Percentiles rank a stretch among this genome's conserved stretches.
phyloP scores from a whole-genome alignment of 2,888 invertebrate genomes.

The Cyrtodaria siliqua region DNA sequence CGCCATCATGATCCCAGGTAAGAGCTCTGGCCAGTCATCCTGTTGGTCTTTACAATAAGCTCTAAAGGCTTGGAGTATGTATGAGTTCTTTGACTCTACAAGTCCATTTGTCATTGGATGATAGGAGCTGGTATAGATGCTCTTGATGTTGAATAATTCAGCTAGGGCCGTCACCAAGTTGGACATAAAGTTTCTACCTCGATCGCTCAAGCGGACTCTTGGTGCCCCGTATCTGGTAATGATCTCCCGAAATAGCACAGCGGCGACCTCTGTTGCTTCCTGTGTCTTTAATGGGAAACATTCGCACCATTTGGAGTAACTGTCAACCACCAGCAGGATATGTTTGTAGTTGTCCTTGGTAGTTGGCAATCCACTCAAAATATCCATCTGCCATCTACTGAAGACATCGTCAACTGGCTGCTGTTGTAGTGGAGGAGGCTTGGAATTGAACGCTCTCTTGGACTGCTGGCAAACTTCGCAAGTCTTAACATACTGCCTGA shows the following conservation, averaged over 20 bases:
- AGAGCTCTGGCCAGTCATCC: slow-evolving; percentile 40
- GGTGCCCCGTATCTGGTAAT: slow-evolving; percentile 47
- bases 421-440: no score
- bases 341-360: slow-evolving; percentile 51
- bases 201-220: slow-evolving; percentile 27
- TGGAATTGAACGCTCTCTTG: no score
- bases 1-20: slow-evolving; percentile 59
- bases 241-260: slow-evolving; percentile 31
- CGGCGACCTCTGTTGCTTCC: slow-evolving; percentile 38
- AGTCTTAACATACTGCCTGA: slow-evolving; percentile 32
- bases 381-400: slow-evolving; percentile 54
- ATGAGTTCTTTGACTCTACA: slow-evolving; percentile 58
- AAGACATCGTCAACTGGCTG: slow-evolving; percentile 86
- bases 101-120: slow-evolving; percentile 55
- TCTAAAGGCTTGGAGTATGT: slow-evolving; percentile 52
- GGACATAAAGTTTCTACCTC: slow-evolving; percentile 47
- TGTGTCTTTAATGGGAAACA: no score
- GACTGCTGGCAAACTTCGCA: slow-evolving; percentile 58
- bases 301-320: slow-evolving; percentile 58
- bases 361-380: slow-evolving; percentile 39
- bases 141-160: slow-evolving; percentile 36
- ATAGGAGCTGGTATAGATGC: slow-evolving; percentile 43
- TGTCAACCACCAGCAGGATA: slow-evolving; percentile 55
- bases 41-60: slow-evolving; percentile 48
- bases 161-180: slow-evolving; percentile 43